Evolutionary conservation across 2,797 vertebrate genomes (phyloP).

Genomic region (Leptoclinus maculatus): DNA sequence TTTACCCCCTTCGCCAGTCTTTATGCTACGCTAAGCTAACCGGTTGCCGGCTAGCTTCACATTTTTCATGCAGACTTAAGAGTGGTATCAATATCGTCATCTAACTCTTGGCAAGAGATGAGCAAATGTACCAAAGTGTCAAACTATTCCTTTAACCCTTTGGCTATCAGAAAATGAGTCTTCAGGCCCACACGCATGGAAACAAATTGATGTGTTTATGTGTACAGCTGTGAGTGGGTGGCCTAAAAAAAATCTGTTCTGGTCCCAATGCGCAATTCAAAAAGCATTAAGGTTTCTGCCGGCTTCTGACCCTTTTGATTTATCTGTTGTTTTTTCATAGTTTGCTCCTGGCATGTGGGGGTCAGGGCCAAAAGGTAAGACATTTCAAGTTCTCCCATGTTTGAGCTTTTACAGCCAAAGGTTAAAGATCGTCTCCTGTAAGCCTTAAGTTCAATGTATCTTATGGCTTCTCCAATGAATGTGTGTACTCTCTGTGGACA

Average conservation of each 20-base stretch:
- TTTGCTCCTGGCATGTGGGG: constrained; percentile 23
- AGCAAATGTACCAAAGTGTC: not conserved
- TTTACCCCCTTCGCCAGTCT: not conserved
- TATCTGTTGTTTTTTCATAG: not conserved
- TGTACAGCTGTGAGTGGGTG: not conserved
- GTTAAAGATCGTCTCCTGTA: constrained; percentile 36
- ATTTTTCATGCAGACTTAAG: not conserved
- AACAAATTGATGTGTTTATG: not conserved
- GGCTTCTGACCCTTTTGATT: not conserved
- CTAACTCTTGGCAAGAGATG: not conserved
- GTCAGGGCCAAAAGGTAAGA: constrained; percentile 8
- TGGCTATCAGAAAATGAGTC: not conserved
- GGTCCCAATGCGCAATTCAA: not conserved
- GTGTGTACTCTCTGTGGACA: constrained; percentile 40
- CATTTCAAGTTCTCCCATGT: constrained; percentile 30
- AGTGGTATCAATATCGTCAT: not conserved
- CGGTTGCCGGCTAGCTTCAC: not conserved
- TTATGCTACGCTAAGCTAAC: not conserved
- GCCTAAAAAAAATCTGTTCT: not conserved
- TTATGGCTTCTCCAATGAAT: constrained; percentile 44
- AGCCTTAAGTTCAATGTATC: constrained; percentile 34
- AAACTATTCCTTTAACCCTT: not conserved
- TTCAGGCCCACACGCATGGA: not conserved
- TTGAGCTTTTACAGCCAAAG: constrained; percentile 21
- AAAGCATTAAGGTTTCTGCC: not conserved